Evolutionary conservation across 37 sponge, comb jelly and placozoan genomes (phyloP).

Genomic region (Chondrilla cf. caribensis): DNA sequence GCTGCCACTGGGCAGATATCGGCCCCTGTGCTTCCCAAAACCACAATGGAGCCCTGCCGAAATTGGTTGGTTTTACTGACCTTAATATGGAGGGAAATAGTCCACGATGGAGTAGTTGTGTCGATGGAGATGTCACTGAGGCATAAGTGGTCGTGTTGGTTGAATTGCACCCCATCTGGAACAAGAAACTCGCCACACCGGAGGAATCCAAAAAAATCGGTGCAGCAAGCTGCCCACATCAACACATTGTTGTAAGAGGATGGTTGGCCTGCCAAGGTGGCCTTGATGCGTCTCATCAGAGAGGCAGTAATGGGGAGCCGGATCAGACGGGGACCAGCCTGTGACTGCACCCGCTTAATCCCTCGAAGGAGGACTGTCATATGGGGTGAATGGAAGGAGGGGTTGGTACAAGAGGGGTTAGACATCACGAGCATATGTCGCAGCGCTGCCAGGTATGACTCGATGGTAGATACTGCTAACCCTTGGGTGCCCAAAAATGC

Average conservation of each 20-base stretch:
- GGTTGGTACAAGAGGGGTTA: background rate
- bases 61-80: constrained; percentile 18
- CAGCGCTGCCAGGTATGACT: constrained; percentile 21
- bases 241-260: background rate
- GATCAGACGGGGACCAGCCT: background rate
- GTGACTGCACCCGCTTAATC: background rate
- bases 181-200: constrained; percentile 17
- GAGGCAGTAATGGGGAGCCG: constrained; percentile 5
- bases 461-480: constrained; percentile 19
- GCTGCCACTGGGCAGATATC: constrained; percentile 24
- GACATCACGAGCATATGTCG: constrained; percentile 1
- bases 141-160: background rate
- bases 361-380: constrained; percentile 17
- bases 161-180: background rate
- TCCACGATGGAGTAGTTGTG: constrained; percentile 4
- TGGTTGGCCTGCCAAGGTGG: background rate
- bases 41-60: background rate
- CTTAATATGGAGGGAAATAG: background rate
- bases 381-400: constrained; percentile 19
- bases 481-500: constrained; percentile 15
- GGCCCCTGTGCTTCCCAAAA: constrained; percentile 13
- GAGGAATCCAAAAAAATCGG: constrained; percentile 11
- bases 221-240: constrained; percentile 17
- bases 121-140: background rate
- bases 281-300: background rate